Evolutionary conservation across 1,140 invertebrate species (phyloP), one percentile per base, ranked within the genome.

Genomic region (Bactericera cockerelli): DNA sequence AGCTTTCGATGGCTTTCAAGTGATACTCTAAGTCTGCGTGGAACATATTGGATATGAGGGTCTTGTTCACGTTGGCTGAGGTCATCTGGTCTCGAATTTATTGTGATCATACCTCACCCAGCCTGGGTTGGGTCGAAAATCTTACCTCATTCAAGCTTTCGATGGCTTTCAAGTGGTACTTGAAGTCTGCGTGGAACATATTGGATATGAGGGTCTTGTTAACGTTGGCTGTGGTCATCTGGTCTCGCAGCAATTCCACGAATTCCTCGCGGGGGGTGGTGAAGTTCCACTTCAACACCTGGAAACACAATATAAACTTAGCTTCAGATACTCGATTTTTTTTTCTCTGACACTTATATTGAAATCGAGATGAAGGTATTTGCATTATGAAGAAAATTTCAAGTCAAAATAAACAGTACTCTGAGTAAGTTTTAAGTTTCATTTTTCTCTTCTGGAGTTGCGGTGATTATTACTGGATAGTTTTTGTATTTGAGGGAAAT

Each of bases 171-270:
- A 97, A 80, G 71, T 98, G 95, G 70, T 84, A 89, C 68, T 93
- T 93, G 70, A 99, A 98, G 72, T 99, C 94, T 63, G 81, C 77
- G 72, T 96, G 89, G 70, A 97, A 97, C 82, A 98, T 90, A 65
- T 94, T 89, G 0, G 83, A 77, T 64, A 93, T 82, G 1, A 97
- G 74, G 59, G 79, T 81, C 68, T 86, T 89, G 70, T 92, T 94
- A 24, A 97, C 81, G 65, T 86, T 84, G 0, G 89, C 89, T 13
- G 79, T 79, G 1, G 79, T 79, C 91, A 98, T 96, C 68, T 96
- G 89, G 64, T 90, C 87, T 65, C 86, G 86, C 13, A 99, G 71
- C 60, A 95, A 79, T 26, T 95, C 89, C 19, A 93, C 85, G 73
- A 96, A 98, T 68, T 98, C 95, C 68, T 89, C 85, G 26, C 91